A percentile compares a stretch with the other conserved stretches of the same genome.
Evolutionary conservation across 2,888 invertebrate genomes (phyloP).

Genomic region (Microctonus brassicae): DNA sequence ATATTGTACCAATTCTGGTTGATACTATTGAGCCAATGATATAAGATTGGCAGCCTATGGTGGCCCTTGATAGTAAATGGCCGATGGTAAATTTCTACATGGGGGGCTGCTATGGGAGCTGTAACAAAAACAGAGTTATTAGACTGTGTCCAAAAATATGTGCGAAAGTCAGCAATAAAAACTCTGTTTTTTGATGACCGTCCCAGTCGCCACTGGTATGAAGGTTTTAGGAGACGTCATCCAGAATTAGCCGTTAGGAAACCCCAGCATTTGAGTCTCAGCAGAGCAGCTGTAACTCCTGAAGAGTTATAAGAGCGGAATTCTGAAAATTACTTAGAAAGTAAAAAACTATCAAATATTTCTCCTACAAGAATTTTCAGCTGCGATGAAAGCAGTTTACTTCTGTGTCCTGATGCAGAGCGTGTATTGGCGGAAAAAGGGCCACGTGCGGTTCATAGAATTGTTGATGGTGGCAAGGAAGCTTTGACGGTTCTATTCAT

Average conservation of each 20-base stretch:
- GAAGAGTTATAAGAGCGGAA: slow-evolving; percentile 6
- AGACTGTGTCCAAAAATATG: slow-evolving; percentile 8
- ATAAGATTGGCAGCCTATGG: no score
- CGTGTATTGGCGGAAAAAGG: slow-evolving; percentile 26
- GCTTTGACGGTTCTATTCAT: slow-evolving; percentile 29
- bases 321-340: slow-evolving; percentile 8
- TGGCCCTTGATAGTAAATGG: no score
- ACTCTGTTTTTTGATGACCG: slow-evolving; percentile 18
- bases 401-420: slow-evolving; percentile 26
- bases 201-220: slow-evolving; percentile 18
- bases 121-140: slow-evolving; percentile 23
- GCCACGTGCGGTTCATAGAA: slow-evolving; percentile 18
- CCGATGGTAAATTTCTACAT: no score
- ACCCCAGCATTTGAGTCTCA: slow-evolving; percentile 17
- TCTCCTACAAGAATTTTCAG: slow-evolving; percentile 24
- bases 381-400: slow-evolving; percentile 27
- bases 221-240: slow-evolving; percentile 22
- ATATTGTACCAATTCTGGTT: no score
- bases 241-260: slow-evolving; percentile 26
- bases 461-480: slow-evolving; percentile 22
- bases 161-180: neutral
- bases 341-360: slow-evolving; percentile 6
- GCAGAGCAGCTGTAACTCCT: slow-evolving; percentile 24
- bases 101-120: slow-evolving; percentile 8
- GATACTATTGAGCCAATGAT: no score